Base-by-base conservation (phyloP, 2,888 invertebrate genomes). In the Aspidiotus rigidus region DNA sequence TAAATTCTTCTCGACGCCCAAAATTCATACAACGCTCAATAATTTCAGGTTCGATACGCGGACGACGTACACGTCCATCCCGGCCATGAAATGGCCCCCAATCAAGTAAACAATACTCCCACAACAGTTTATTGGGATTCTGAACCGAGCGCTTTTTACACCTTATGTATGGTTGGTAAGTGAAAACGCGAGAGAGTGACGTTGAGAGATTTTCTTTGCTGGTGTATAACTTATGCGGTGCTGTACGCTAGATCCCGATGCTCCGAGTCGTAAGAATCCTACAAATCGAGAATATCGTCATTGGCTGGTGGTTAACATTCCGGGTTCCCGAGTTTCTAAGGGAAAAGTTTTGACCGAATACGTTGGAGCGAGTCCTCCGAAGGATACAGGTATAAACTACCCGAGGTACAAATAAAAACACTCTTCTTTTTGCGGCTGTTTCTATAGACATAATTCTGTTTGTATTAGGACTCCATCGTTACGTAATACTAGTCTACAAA, bases 301-400 rank as follows among this genome's bases (percentile, higher is more conserved):
- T 78, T 95, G 94, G 94, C 78, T 93, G 6, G 87, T 95, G 0
- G 88, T 84, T 39, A 94, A 94, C 77, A 88, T 96, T 73, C 88
- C 88, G 15, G 93, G 88, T 11, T 79, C 76, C 72, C 81, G 89
- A 73, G 77, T 94, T 2, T 75, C 77, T 0, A 80, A 82, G 5
- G 95, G 95, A 7, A 88, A 92, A 69, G 83, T 82, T 0, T 80
- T 93, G 0, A 84, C 89, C 0, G 86, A 83, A 7, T 96, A 92
- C 79, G 78, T 90, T 49, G 93, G 93, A 55, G 85, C 93, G 9
- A 93, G 90, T 16, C 93, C 95, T 0, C 92, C 93, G 17, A 79
- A 85, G 73, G 86, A 83, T 60, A 86, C 89, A 2, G 89, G 81
- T 80, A 74, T 67, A 28, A 28, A 28, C 28, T 28, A 28, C 2